These are phyloP conservation scores for Myiothlypis coronata DNA, from an alignment of 2,797 vertebrate genomes.

Conservation along the genomic window DNA sequence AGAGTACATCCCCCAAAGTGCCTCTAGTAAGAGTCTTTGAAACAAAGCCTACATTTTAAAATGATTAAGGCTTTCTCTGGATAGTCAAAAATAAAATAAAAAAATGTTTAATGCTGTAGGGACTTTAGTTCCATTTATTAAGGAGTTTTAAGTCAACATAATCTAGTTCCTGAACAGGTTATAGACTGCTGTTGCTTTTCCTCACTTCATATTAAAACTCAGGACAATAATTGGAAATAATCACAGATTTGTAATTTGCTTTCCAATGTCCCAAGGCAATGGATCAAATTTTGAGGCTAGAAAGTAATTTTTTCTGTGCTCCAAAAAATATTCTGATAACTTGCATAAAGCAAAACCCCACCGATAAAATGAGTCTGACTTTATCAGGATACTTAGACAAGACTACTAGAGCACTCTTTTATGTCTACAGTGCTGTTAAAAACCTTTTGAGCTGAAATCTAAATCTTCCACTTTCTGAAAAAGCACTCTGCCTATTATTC, in stretches of 20 bases:
- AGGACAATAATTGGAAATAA: not conserved
- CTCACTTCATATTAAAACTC: not conserved
- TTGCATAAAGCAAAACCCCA: not conserved
- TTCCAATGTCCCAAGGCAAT: not conserved
- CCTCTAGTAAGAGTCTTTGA: not conserved
- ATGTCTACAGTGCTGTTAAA: not conserved
- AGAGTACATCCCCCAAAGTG: not conserved
- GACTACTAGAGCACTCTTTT: not conserved
- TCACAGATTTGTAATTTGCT: not conserved
- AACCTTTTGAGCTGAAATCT: not conserved
- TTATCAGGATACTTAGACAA: not conserved
- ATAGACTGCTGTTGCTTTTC: not conserved
- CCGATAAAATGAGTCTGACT: not conserved
- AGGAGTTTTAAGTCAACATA: not conserved
- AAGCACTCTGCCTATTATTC: not conserved
- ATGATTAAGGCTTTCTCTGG: fast-evolving
- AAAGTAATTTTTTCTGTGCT: not conserved
- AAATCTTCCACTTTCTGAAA: not conserved
- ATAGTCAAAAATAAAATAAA: not conserved
- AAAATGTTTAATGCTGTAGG: not conserved
- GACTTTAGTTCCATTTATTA: not conserved
- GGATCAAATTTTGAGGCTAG: not conserved
- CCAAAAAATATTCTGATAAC: not conserved
- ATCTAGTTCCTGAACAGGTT: not conserved
- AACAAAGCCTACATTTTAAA: not conserved